Evolutionary conservation across 1,140 invertebrate genomes (phyloP), one percentile per base, ranked within the genome.

Genomic region (Geopemphigus sp.): DNA sequence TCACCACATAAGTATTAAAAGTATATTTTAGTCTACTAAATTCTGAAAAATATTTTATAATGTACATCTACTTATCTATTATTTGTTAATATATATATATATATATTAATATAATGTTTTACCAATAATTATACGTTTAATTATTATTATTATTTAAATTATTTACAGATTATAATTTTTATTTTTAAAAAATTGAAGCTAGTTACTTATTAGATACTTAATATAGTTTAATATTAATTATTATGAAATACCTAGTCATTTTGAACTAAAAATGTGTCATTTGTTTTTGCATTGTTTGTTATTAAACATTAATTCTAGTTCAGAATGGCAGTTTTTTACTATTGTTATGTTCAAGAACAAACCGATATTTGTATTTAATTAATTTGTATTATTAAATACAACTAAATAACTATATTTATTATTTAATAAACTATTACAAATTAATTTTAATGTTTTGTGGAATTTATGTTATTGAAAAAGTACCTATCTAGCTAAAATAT

Each of bases 361-460:
- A 50, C 19, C 45, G 26, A 29, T 11, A n/a, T 53, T 29, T 54
- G 8, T n/a, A 72, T 57, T 57, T 63, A 63, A 32, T 63, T 63
- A 32, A 53, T 39, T 68, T 22, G 5, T 26, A 26, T 5, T 59
- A 68, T 50, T 10, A 5, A 0, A 26, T 24, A 26, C 22, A 50
- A 68, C 14, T 68, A 11, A 26, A 54, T 17, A 54, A 1, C 22
- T 22, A 22, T 45, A 47, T 24, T 47, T n/a, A n/a, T 22, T 47
- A 66, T 66, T 47, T 47, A 72, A 70, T 70, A 70, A 53, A 70
- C 24, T 26, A 53, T 63, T 63, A 63, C 6, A 63, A 63, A 63
- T 63, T 14, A 19, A 32, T 70, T 50, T 53, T 70, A 26, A 19
- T 53, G 47, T 70, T 53, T 70, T 54, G 29, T 72, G 29, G 0